Conservation (phyloP, 2,797 vertebrate species). For the Alfaro cultratus region DNA sequence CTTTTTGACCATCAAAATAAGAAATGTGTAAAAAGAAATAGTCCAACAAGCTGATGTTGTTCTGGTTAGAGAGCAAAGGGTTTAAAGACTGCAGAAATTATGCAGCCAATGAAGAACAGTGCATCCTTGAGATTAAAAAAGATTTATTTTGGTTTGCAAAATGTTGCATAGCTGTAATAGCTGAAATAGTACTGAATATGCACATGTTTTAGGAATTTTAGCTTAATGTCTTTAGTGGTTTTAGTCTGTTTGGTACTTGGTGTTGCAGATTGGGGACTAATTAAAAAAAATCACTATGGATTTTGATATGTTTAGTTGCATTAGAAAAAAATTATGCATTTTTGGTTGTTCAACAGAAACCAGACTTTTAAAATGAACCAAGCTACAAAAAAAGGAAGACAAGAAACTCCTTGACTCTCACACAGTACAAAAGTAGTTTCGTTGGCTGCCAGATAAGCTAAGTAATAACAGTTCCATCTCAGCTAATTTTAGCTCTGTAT, state of each 20-base stretch:
- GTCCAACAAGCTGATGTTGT: conserved; percentile 21
- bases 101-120: background rate
- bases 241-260: background rate
- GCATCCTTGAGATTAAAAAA: background rate
- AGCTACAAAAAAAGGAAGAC: conserved; percentile 35
- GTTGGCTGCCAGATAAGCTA: conserved; percentile 75
- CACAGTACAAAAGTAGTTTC: conserved; percentile 64
- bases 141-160: background rate
- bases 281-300: background rate
- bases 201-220: background rate
- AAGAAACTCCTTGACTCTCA: conserved; percentile 39
- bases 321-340: background rate
- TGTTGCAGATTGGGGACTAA: background rate
- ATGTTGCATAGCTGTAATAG: background rate
- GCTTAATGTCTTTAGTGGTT: no score
- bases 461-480: conserved; percentile 80
- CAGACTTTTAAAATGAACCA: background rate
- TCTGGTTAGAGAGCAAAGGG: conserved; percentile 19
- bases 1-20: conserved; percentile 53
- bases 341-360: background rate
- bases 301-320: background rate
- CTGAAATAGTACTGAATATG: background rate
- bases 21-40: conserved; percentile 39
- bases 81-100: background rate
- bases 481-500: conserved; percentile 81